These are phyloP conservation scores for Leptogaster cylindrica DNA, from an alignment of 2,888 invertebrate species.

Conservation along the genomic window DNA sequence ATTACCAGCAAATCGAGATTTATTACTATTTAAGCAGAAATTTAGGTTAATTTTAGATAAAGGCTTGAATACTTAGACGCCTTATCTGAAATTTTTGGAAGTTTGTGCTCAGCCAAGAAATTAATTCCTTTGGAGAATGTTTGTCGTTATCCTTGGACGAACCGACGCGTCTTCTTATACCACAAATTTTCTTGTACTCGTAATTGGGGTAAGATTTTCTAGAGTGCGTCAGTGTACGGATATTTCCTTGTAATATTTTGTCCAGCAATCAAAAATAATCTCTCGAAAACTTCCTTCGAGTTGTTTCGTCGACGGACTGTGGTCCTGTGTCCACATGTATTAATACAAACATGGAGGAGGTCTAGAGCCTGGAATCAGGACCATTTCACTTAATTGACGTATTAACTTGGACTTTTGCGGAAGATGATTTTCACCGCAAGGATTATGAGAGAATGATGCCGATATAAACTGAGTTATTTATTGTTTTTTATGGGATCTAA, in stretches of 20 bases:
- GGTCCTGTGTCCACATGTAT: neutral
- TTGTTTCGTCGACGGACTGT: slow-evolving; percentile 8
- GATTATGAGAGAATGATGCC: slow-evolving; percentile 38
- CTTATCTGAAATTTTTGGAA: slow-evolving; percentile 35
- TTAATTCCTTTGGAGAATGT: neutral
- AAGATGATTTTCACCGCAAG: slow-evolving; percentile 46
- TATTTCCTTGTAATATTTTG: slow-evolving; percentile 44
- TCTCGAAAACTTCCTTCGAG: slow-evolving; percentile 42
- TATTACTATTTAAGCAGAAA: slow-evolving; percentile 47
- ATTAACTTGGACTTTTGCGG: slow-evolving; percentile 47
- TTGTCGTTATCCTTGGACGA: slow-evolving; percentile 7
- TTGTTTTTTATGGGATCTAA: slow-evolving; percentile 39
- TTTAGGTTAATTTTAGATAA: slow-evolving; percentile 48
- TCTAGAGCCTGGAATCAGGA: slow-evolving; percentile 44
- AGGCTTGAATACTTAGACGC: slow-evolving; percentile 37
- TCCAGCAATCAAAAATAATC: slow-evolving; percentile 47
- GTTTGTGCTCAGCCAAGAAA: neutral
- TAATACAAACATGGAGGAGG: neutral
- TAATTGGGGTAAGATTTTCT: neutral
- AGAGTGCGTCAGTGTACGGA: slow-evolving; percentile 5
- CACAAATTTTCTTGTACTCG: too few species aligned
- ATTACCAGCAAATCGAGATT: slow-evolving; percentile 47
- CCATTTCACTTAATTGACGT: slow-evolving; percentile 47
- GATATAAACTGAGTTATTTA: slow-evolving; percentile 43
- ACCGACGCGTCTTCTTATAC: too few species aligned